Percentiles rank a stretch among this genome's conserved stretches.
phyloP scores from a whole-genome alignment of 2,888 invertebrate species.

The Gryllus longicercus region DNA sequence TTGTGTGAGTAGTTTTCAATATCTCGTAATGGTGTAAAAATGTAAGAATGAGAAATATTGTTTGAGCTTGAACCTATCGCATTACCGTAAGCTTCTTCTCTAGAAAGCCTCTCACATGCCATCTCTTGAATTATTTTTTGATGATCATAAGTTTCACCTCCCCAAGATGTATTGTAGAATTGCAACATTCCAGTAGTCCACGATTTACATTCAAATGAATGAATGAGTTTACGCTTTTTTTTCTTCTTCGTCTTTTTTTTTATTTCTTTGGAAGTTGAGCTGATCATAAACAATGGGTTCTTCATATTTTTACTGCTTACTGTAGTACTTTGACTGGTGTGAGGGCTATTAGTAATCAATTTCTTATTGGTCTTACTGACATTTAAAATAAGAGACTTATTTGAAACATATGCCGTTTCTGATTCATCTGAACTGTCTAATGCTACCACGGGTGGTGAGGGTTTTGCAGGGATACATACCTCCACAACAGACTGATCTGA shows the following conservation, averaged over 20 bases:
- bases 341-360: not conserved
- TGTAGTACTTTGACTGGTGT: not conserved
- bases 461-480: not conserved
- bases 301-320: not conserved
- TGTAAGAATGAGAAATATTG: no score
- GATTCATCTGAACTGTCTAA: not conserved
- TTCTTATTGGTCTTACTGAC: not conserved
- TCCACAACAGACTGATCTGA: not conserved
- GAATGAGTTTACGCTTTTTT: not conserved
- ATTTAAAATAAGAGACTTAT: not conserved
- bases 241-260: not conserved
- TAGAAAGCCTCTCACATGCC: no score
- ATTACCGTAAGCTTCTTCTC: no score
- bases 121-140: not conserved
- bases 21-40: no score
- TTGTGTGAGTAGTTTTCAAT: no score
- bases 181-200: not conserved
- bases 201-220: not conserved
- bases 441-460: not conserved
- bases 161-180: not conserved
- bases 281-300: not conserved
- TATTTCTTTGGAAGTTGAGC: not conserved
- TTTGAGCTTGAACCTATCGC: no score
- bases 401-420: not conserved
- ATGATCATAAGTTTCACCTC: slow-evolving; percentile 1